Conservation (phyloP, 2,113 vertebrate species). For the Australoheros scitulus region DNA sequence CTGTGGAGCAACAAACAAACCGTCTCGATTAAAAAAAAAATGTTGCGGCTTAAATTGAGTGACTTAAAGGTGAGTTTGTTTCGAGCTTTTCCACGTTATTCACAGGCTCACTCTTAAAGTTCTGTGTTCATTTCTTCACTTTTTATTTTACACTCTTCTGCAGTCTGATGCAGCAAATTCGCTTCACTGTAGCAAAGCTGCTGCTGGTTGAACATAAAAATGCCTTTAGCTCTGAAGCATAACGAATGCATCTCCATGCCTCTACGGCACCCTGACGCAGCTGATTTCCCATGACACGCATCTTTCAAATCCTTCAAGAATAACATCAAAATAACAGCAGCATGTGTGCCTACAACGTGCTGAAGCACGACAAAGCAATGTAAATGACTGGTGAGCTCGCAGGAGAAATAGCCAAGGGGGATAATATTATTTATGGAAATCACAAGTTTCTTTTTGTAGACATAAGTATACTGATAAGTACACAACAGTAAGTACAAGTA, state of each 20-base stretch:
- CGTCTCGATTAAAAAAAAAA: background rate
- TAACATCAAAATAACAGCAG: constrained; percentile 19
- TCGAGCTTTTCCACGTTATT: background rate
- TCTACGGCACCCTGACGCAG: constrained; percentile 34
- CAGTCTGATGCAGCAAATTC: background rate
- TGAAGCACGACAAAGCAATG: background rate
- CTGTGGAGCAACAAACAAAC: constrained; percentile 65
- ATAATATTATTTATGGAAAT: background rate
- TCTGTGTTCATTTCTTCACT: background rate
- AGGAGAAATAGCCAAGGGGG: background rate
- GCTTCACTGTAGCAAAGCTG: background rate
- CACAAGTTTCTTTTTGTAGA: background rate
- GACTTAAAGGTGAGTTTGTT: background rate
- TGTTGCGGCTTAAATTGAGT: background rate
- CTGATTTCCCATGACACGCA: constrained; percentile 3
- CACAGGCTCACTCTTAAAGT: background rate
- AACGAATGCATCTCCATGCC: constrained; percentile 21
- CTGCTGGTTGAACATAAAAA: background rate
- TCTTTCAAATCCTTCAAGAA: constrained; percentile 35
- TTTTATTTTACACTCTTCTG: background rate
- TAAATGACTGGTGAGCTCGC: background rate
- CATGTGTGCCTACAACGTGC: background rate
- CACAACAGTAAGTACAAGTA: background rate
- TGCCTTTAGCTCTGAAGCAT: background rate
- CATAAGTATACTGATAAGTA: background rate